Percentiles rank a stretch among this genome's conserved stretches.
phyloP scores from a whole-genome alignment of 1,140 invertebrate genomes.

The Brachionus koreanus region DNA sequence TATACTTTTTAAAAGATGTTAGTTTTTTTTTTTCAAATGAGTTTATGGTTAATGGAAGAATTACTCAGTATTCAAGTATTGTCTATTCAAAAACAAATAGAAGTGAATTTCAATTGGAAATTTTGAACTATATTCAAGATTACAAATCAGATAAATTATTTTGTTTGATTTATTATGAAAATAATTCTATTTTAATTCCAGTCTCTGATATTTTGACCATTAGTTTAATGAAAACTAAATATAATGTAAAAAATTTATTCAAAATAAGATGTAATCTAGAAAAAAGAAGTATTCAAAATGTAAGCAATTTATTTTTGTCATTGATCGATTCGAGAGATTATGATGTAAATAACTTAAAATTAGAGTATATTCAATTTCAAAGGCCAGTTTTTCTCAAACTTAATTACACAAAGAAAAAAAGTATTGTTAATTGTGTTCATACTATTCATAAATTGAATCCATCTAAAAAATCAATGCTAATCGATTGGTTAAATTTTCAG shows the following conservation, averaged over 20 bases:
- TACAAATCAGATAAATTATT: neutral
- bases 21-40: neutral
- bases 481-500: no score
- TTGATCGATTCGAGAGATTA: neutral
- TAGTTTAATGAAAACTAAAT: no score
- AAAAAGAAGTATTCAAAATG: neutral
- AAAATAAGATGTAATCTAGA: neutral
- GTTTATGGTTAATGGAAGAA: neutral
- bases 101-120: neutral
- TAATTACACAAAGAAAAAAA: no score
- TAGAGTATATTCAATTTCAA: no score
- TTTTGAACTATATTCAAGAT: neutral
- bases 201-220: neutral
- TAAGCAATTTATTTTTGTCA: neutral
- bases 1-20: neutral
- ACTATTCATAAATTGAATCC: neutral
- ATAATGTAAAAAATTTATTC: no score
- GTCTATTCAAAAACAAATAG: neutral
- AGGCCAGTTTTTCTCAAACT: no score
- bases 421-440: conserved; percentile 30
- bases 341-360: neutral
- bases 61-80: neutral
- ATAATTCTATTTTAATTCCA: neutral
- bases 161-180: neutral
- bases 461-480: no score